phyloP scores from a whole-genome alignment of 2,888 invertebrate species.

The Hemithea aestivaria region DNA sequence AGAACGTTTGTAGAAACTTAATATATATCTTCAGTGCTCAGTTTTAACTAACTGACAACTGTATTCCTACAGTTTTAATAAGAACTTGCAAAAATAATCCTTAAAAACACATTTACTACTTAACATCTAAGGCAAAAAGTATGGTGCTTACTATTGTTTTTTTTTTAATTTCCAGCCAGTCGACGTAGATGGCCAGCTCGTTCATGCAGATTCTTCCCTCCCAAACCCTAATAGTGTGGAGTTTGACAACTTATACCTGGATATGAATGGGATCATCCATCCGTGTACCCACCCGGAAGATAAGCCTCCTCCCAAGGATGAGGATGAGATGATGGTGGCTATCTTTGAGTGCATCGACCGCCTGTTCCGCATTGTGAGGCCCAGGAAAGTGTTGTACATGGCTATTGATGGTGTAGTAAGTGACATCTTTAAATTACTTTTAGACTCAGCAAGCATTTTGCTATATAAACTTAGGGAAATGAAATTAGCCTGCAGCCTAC shows the following conservation, averaged over 20 bases:
- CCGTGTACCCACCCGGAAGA: constrained; percentile 99
- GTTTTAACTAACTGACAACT: too few relatives aligned
- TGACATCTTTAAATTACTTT: too few relatives aligned
- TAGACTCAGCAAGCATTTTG: too few relatives aligned
- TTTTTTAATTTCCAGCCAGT: constrained; percentile 80
- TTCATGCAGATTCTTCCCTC: constrained; percentile 88
- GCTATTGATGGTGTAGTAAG: constrained; percentile 98
- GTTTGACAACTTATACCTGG: constrained; percentile 98
- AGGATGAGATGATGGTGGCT: constrained; percentile 99
- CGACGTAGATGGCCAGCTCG: constrained; percentile 85
- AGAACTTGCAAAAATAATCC: too few relatives aligned
- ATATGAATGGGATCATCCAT: constrained; percentile 99
- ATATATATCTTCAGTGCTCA: too few relatives aligned
- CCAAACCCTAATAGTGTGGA: constrained; percentile 98
- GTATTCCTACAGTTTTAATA: too few relatives aligned
- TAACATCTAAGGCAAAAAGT: too few relatives aligned
- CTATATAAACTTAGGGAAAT: too few relatives aligned
- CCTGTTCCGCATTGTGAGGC: constrained; percentile 94
- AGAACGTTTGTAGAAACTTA: too few relatives aligned
- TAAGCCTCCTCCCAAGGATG: constrained; percentile 97
- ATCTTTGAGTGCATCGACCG: constrained; percentile 99
- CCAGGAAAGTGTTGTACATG: constrained; percentile 97
- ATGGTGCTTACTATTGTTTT: too few relatives aligned
- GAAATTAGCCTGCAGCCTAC: too few relatives aligned
- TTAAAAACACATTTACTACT: too few relatives aligned